Evolutionary conservation across 1,140 invertebrate genomes (phyloP).

Genomic region (Nasonia giraulti): DNA sequence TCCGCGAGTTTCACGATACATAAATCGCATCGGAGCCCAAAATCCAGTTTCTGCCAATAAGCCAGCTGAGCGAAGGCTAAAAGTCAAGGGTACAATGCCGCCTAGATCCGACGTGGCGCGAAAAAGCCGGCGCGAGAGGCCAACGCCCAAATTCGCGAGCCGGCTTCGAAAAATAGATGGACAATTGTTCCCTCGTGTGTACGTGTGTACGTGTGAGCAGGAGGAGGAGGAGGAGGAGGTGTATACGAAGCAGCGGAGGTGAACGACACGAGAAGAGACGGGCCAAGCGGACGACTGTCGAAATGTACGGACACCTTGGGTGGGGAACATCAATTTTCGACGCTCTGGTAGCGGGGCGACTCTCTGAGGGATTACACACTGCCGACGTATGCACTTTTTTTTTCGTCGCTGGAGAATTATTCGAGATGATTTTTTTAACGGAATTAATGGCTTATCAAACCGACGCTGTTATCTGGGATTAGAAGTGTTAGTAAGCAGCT

Average conservation of each 20-base stretch:
- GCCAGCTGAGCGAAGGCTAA: neutral
- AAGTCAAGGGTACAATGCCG: neutral
- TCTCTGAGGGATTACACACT: neutral
- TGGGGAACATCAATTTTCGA: neutral
- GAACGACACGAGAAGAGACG: conserved; percentile 39
- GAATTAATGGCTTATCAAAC: neutral
- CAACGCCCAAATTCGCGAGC: conserved; percentile 17
- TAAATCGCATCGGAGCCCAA: too few relatives aligned
- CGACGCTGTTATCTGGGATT: too few relatives aligned
- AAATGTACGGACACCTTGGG: conserved; percentile 43
- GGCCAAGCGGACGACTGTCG: conserved; percentile 45
- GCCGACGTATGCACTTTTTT: neutral
- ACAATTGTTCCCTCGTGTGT: neutral
- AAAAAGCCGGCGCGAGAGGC: neutral
- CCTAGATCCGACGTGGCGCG: neutral
- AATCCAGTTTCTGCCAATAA: too few relatives aligned
- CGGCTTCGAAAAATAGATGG: neutral
- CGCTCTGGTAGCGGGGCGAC: neutral
- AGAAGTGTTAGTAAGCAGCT: too few relatives aligned
- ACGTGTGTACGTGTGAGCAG: neutral
- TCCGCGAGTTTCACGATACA: too few relatives aligned
- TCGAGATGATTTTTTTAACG: neutral
- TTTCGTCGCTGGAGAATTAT: neutral
- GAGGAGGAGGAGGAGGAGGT: neutral
- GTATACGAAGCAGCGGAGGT: neutral